phyloP scores from a whole-genome alignment of 1,140 invertebrate species.

The Aporrectodea caliginosa region DNA sequence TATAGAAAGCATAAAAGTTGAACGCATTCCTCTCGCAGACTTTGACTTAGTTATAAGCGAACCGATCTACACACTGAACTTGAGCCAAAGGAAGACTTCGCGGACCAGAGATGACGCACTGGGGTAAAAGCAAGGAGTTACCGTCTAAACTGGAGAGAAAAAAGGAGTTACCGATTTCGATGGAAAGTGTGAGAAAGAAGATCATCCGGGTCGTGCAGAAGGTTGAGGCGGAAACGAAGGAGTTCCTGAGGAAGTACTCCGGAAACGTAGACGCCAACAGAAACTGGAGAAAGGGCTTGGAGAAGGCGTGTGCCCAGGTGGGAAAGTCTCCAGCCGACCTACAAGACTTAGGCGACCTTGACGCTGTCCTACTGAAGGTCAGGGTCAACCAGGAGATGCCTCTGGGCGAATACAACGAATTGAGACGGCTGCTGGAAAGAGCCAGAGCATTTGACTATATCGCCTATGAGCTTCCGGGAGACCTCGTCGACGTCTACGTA shows the following conservation, averaged over 20 bases:
- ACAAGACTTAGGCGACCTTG: not conserved
- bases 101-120: no score
- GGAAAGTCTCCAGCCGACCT: not conserved
- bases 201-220: not conserved
- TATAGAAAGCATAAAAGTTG: no score
- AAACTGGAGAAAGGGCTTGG: not conserved
- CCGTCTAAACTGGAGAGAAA: no score
- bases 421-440: slow-evolving; percentile 14
- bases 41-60: no score
- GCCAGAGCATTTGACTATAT: slow-evolving; percentile 27
- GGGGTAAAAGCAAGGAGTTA: no score
- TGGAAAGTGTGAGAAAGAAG: not conserved
- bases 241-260: not conserved
- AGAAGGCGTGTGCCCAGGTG: not conserved
- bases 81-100: no score
- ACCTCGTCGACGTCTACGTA: slow-evolving; percentile 8
- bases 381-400: not conserved
- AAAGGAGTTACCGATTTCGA: not conserved
- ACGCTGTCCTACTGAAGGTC: not conserved
- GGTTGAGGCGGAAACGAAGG: not conserved
- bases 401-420: slow-evolving; percentile 1
- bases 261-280: not conserved
- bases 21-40: no score
- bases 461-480: slow-evolving; percentile 1
- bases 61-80: no score